Evolutionary conservation across 2,888 invertebrate species (phyloP), one percentile per base, ranked within the genome.

Genomic region (Galerucella calmariensis): DNA sequence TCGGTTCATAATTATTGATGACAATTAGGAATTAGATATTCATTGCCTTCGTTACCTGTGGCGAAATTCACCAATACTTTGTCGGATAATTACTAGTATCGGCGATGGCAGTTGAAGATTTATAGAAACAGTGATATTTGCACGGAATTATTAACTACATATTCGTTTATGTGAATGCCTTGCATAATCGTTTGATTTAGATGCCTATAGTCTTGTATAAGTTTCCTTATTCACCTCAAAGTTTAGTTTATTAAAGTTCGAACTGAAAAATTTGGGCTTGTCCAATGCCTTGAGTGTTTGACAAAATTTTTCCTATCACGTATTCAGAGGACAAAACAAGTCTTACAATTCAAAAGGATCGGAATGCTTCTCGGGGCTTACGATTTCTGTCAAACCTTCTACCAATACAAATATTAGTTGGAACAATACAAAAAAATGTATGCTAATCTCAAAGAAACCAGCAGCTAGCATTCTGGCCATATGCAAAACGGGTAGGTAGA

Each of bases 21-120:
- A 73, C 75, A 72, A 78, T 78, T 76, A 73, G 76, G 73, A 73
- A 76, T 76, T 75, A 51, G 73, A 73, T 65, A 78, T 76, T 78
- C 76, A 76, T 73, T 76, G 74, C 75, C 71, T 77, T 73, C 74
- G 76, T 78, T 78, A 78, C 77, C 75, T 65, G 61, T 75, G 73
- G 74, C 74, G 74, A 76, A 76, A 76, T 73, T 74, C 74, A 71
- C 74, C 74, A 72, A 75, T 77, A 72, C 68, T 73, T 67, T 58
- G 71, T 67, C 53, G 41, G 67, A 51, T 74, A 77, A 77, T 77
- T 77, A 77, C 67, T 46, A 69, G 16, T 66, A 66, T 71, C 65
- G 65, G 5, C 58, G 66, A 65, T 65, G 71, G 65, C 71, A 66
- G 71, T 41, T 14, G 2, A 66, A 71, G 71, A 71, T 71, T 71